These are phyloP conservation scores for Balanococcus diminutus DNA, from an alignment of 2,888 invertebrate species.

Conservation along the genomic window DNA sequence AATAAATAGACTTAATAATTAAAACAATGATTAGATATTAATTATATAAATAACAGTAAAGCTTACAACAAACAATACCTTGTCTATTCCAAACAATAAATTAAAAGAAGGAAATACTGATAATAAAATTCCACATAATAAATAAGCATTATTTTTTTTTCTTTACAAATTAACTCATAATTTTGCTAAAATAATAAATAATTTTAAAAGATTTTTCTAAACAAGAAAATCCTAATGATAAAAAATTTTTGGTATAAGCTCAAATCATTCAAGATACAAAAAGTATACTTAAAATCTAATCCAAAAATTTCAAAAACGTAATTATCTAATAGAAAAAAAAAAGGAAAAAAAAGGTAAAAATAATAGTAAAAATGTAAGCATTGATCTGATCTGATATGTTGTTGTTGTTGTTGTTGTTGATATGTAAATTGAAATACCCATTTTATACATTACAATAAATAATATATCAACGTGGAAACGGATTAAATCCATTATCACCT, in stretches of 20 bases:
- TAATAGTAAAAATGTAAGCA: slow-evolving; percentile 50
- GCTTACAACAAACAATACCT: slow-evolving; percentile 49
- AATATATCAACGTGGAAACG: neutral
- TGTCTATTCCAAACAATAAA: slow-evolving; percentile 55
- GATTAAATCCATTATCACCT: neutral
- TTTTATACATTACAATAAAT: neutral
- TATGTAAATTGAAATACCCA: slow-evolving; percentile 13
- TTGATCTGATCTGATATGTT: slow-evolving; percentile 46
- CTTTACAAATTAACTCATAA: slow-evolving; percentile 46
- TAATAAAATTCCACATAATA: slow-evolving; percentile 27
- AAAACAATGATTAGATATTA: slow-evolving; percentile 17
- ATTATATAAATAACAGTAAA: slow-evolving; percentile 30
- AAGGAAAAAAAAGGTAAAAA: slow-evolving; percentile 43
- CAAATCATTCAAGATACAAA: slow-evolving; percentile 54
- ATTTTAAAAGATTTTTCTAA: slow-evolving; percentile 50
- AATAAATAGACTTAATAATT: neutral
- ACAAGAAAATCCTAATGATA: slow-evolving; percentile 51
- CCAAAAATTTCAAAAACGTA: slow-evolving; percentile 48
- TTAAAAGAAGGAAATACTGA: slow-evolving; percentile 45
- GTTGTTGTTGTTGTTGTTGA: slow-evolving; percentile 48
- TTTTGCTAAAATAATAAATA: slow-evolving; percentile 46
- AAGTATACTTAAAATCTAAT: slow-evolving; percentile 51
- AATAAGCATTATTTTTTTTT: slow-evolving; percentile 38
- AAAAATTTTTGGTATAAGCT: slow-evolving; percentile 55
- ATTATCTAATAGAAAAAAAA: slow-evolving; percentile 34